A percentile compares a stretch with the other conserved stretches of the same genome.
Evolutionary conservation across 2,797 vertebrate genomes (phyloP).

Genomic region (Periophthalmus magnuspinnatus): DNA sequence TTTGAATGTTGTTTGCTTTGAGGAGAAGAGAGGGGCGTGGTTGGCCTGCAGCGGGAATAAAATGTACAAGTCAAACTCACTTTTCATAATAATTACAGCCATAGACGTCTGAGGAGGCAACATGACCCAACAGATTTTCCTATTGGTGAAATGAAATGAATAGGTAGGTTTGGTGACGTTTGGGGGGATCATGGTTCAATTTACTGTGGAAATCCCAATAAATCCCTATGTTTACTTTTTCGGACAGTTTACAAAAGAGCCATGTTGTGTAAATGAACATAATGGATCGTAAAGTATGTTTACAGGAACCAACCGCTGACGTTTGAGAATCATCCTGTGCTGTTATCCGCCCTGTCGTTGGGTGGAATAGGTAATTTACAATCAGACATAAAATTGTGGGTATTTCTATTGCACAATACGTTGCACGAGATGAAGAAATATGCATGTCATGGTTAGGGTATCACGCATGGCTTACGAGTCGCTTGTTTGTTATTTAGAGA

Average conservation of each 20-base stretch:
- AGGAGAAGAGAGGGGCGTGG: constrained; percentile 36
- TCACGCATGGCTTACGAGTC: not conserved
- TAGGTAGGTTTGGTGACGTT: not conserved
- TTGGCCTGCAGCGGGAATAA: constrained; percentile 31
- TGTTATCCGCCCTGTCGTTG: not conserved
- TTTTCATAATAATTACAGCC: constrained; percentile 23
- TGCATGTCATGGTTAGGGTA: not conserved
- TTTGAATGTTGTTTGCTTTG: constrained; percentile 28
- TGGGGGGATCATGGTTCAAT: not conserved
- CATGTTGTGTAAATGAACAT: constrained; percentile 9
- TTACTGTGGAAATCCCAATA: not conserved
- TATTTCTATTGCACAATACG: not conserved
- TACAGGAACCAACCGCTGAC: not conserved
- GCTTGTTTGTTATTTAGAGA: not conserved
- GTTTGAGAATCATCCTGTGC: not conserved
- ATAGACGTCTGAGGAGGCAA: constrained; percentile 11
- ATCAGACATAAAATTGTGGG: not conserved
- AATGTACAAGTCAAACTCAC: constrained; percentile 32
- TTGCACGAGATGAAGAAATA: constrained; percentile 1
- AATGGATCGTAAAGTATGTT: constrained; percentile 9
- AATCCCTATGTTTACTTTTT: not conserved
- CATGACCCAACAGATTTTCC: constrained; percentile 19
- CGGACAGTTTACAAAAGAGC: constrained; percentile 1
- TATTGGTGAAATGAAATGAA: constrained; percentile 13
- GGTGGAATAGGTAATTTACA: not conserved